Base-by-base conservation (phyloP, 2,113 vertebrate genomes). In the Passer montanus region DNA sequence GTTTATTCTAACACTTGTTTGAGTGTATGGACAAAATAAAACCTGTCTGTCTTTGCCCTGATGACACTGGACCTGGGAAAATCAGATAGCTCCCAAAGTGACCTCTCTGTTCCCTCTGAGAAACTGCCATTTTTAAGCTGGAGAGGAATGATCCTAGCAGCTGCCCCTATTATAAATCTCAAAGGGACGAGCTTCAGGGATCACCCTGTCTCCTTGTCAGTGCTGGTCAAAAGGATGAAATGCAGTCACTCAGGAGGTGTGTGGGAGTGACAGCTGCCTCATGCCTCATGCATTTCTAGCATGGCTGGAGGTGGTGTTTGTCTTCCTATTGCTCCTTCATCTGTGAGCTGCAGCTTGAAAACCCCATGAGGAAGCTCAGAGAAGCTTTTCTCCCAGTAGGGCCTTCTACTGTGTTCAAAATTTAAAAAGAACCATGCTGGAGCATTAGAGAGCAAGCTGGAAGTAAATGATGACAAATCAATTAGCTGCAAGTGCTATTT, bases 401-500 rank as follows among this genome's bases (percentile, higher is more conserved):
- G 22, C 55, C 16, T 91, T 88, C 47, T 80, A 47, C 44, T 78
- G 20, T 21, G 43, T 52, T 93, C 31, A 49, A 13, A 72, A 89
- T 84, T 74, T 3, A 20, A 84, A 74, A 80, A 76, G 27, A 52
- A n/a, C 64, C 22, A 28, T 0, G 7, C 68, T 80, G 76, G 24
- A 86, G 27, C 41, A 67, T 74, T 70, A 79, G 33, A 78, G 41
- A 95, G 30, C 39, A 88, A 83, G n/a, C 46, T 84, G 47, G 66
- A 88, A 84, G 64, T 87, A 88, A 90, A 93, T 93, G 30, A 90
- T 9, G 5, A 66, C 41, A 78, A 90, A 86, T 70, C 87, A 90
- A 74, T 94, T 95, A 91, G 84, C 82, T 77, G 30, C 31, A 70
- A 88, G n/a, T 75, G 66, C 84, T 87, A 52, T 84, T 90, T 15